These are phyloP conservation scores for Aspidiotus rigidus DNA, from an alignment of 2,888 invertebrate species.

Conservation along the genomic window DNA sequence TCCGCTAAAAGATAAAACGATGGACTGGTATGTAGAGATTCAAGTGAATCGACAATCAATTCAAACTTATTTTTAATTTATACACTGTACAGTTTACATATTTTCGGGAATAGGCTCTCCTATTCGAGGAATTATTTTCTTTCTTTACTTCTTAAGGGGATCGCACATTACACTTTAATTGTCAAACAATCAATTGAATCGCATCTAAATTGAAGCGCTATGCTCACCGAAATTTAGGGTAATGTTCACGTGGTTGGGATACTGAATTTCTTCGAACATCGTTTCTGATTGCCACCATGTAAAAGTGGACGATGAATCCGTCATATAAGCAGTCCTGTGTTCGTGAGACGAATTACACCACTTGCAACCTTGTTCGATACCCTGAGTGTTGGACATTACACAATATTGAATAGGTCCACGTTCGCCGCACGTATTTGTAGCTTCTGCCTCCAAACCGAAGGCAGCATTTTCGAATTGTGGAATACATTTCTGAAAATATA, in stretches of 20 bases:
- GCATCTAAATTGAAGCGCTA: not conserved
- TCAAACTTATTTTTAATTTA: no score
- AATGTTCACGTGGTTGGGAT: constrained; percentile 84
- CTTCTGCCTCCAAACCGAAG: constrained; percentile 76
- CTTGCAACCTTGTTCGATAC: constrained; percentile 44
- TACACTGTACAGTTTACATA: no score
- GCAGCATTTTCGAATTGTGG: constrained; percentile 96
- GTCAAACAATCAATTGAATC: not conserved
- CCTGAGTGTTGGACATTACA: constrained; percentile 73
- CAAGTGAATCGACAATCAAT: no score
- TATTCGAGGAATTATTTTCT: not conserved
- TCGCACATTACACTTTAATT: not conserved
- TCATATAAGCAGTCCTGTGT: constrained; percentile 67
- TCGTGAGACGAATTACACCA: constrained; percentile 56
- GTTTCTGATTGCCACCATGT: constrained; percentile 99
- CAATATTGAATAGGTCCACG: constrained; percentile 72
- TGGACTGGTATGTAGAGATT: no score
- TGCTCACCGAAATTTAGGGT: constrained; percentile 72
- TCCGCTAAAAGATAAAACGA: no score
- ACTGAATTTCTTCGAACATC: constrained; percentile 86
- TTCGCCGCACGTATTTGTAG: constrained; percentile 92
- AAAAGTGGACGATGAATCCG: constrained; percentile 73
- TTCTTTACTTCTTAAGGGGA: not conserved
- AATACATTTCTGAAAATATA: constrained; percentile 68
- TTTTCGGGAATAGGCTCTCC: no score